A percentile compares a stretch with the other conserved stretches of the same genome.
phyloP scores from a whole-genome alignment of 2,113 vertebrate species.

The Carlito syrichta region DNA sequence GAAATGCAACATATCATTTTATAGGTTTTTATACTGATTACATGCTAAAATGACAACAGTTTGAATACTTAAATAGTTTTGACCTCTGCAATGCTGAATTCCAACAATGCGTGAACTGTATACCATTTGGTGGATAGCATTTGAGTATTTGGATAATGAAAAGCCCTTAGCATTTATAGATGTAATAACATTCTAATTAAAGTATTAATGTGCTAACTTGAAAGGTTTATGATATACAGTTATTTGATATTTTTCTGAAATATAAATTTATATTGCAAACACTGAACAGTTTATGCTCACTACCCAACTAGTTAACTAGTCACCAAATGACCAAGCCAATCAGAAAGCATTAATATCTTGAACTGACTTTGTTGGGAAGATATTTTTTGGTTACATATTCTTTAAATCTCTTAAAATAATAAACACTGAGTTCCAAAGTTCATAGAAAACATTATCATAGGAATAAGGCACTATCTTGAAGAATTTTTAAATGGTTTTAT shows the following conservation, averaged over 20 bases:
- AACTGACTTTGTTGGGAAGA: neutral
- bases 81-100: neutral
- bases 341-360: constrained; percentile 6
- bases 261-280: neutral
- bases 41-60: neutral
- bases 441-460: neutral
- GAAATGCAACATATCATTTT: neutral
- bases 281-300: neutral
- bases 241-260: neutral
- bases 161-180: neutral
- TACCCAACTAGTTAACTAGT: neutral
- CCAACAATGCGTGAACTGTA: neutral
- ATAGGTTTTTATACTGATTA: neutral
- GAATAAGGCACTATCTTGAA: neutral
- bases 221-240: neutral
- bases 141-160: neutral
- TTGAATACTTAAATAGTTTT: neutral
- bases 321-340: neutral
- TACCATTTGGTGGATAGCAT: neutral
- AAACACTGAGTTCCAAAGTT: neutral
- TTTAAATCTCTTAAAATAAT: neutral
- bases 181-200: neutral
- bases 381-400: neutral
- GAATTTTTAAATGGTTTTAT: neutral
- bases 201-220: neutral